Evolutionary conservation across 2,888 invertebrate genomes (phyloP), one percentile per base, ranked within the genome.

Genomic region (Tinea semifulvella): DNA sequence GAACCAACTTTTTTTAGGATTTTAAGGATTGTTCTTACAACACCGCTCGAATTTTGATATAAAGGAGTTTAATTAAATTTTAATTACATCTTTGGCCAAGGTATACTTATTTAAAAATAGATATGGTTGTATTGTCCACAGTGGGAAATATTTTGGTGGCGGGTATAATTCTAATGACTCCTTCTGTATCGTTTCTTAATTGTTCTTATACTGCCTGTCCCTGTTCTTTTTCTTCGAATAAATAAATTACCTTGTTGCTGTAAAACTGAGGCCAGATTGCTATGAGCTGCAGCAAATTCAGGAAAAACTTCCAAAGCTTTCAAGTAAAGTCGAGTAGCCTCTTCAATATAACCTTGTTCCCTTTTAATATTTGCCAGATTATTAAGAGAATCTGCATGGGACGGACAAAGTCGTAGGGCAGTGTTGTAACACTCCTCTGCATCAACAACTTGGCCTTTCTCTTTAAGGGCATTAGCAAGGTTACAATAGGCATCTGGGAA

Each of bases 401-500:
- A 94, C 1, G 99, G 96, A 61, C 97, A 97, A 10, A 99, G 84
- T 20, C 94, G 87, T 38, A 98, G 80, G 3, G 98, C 98, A 3
- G 96, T 98, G 67, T 98, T 98, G 81, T 98, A 98, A 65, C 97
- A 98, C 65, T 98, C 97, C 73, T 98, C 98, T 1, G 98, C 97
- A 63, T 98, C 98, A 47, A 86, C 85, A 42, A 96, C 96, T 84
- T 95, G 94, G 49, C 96, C 96, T 70, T 98, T 98, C 75, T 99
- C 99, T 82, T 99, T 99, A 49, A 99, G 88, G 22, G 99, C 98
- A 79, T 99, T 99, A 28, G 98, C 98, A 74, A 99, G 84, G 81
- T 99, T 99, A 68, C 98, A 99, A 67, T 98, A 99, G 2, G 98
- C 98, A 83, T 99, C 98, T 2, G 99, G 98, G 81, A 99, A 99